phyloP scores from a whole-genome alignment of 2,888 invertebrate species.

The Prionchulus punctatus region DNA sequence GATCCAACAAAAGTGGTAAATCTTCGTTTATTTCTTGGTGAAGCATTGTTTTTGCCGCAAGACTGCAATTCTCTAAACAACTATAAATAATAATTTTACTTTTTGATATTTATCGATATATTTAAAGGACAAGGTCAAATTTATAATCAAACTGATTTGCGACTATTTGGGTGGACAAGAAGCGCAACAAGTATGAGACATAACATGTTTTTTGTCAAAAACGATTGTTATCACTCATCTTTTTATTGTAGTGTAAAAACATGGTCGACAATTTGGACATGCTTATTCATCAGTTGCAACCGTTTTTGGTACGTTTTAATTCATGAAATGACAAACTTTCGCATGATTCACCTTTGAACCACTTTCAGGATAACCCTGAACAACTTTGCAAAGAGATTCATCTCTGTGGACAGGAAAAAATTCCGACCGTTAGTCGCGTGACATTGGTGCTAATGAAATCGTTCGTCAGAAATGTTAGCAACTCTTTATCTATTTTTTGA shows the following conservation, averaged over 20 bases:
- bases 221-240: background rate
- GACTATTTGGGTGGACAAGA: background rate
- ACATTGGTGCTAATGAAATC: too few species aligned
- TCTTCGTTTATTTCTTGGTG: too few species aligned
- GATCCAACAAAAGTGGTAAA: background rate
- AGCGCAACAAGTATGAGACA: background rate
- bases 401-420: background rate
- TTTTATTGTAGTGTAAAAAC: background rate
- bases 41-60: too few species aligned
- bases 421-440: too few species aligned
- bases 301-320: background rate
- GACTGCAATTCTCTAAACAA: background rate
- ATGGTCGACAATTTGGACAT: background rate
- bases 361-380: background rate
- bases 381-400: background rate
- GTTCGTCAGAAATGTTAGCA: too few species aligned
- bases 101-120: too few species aligned
- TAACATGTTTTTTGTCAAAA: background rate
- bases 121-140: background rate
- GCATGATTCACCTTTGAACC: background rate
- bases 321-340: background rate
- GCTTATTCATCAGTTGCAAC: background rate
- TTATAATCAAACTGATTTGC: background rate
- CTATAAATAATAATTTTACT: background rate
- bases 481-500: too few species aligned